Percentiles rank a stretch among this genome's conserved stretches.
These are phyloP conservation scores for Drosophila carrolli DNA, from an alignment of 1,140 invertebrate genomes.

Conservation along the genomic window DNA sequence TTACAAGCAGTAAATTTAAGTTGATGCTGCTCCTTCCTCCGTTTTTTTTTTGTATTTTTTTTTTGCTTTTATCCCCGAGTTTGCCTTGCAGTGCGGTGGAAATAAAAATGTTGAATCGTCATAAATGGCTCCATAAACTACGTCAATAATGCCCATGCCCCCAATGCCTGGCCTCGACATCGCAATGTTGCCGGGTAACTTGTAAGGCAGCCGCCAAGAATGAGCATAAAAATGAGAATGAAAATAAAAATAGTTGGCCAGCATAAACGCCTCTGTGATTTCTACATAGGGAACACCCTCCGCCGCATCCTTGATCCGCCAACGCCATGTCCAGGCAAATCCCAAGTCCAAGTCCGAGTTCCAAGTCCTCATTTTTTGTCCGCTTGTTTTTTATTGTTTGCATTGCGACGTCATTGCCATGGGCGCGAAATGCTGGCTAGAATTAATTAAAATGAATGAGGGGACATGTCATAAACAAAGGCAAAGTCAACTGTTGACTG, in stretches of 20 bases:
- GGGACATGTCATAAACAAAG: constrained; percentile 82
- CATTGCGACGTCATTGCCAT: constrained; percentile 77
- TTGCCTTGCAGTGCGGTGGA: constrained; percentile 65
- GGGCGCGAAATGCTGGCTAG: constrained; percentile 75
- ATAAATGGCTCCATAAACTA: constrained; percentile 83
- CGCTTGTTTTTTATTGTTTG: constrained; percentile 71
- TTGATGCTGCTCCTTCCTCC: constrained; percentile 37
- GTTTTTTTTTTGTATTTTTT: neutral
- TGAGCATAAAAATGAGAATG: constrained; percentile 69
- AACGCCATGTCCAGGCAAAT: constrained; percentile 17
- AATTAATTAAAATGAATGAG: constrained; percentile 84
- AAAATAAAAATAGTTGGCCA: constrained; percentile 80
- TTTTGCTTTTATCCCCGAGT: constrained; percentile 2
- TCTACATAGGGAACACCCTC: constrained; percentile 63
- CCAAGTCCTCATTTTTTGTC: constrained; percentile 19
- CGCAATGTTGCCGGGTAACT: constrained; percentile 56
- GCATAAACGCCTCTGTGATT: constrained; percentile 79
- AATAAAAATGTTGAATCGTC: constrained; percentile 83
- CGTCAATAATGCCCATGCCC: constrained; percentile 65
- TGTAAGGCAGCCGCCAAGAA: constrained; percentile 59
- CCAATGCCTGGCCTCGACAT: constrained; percentile 37
- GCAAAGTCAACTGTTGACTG: constrained; percentile 79
- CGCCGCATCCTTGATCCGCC: constrained; percentile 13
- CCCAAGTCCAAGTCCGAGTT: constrained; percentile 10
- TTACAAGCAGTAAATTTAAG: constrained; percentile 79